Evolutionary conservation across 30 jellyfish, hydroid and myxozoan species (phyloP), one percentile per base, ranked within the genome.

Genomic region (Mastigias papua): DNA sequence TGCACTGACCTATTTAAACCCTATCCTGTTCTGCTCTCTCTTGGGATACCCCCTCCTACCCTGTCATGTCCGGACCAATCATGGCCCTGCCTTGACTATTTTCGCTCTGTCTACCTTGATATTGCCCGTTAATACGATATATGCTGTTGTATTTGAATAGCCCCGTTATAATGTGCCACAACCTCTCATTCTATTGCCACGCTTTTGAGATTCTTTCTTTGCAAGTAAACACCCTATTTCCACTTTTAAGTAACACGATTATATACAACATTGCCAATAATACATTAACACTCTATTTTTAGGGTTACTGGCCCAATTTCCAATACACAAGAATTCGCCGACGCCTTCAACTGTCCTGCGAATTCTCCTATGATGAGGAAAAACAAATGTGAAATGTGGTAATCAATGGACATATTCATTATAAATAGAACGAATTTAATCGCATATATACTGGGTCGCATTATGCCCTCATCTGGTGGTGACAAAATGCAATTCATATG

Each of bases 271-370:
- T n/a, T n/a, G n/a, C n/a, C n/a, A n/a, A n/a, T n/a, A n/a, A n/a
- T n/a, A 20, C 19, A 57, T 23, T 57, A 17, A 11, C 23, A 27
- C 23, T 27, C 13, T 63, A 2, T 19, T 73, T 87, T 19, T 73
- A 87, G 96, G 63, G 89, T 65, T 16, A 87, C 15, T 1, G 96
- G 96, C 1, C 81, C 95, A 17, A 26, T 66, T 11, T 87, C 96
- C n/a, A 87, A 87, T 46, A 28, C 60, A 54, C 82, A 65, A 16
- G 96, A 76, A 68, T 87, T 87, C 48, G 48, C 85, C 25, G 49
- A 72, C 28, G 96, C 96, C 0, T 87, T 87, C 79, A 76, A 69
- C 69, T 87, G 96, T 67, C 90, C 96, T 10, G 49, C 80, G n/a
- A 80, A 63, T 27, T 17, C 90, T 26, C 83, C 81, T 48, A 87